Conservation (phyloP, 1,140 invertebrate species). For the Scaptomyza graminum region DNA sequence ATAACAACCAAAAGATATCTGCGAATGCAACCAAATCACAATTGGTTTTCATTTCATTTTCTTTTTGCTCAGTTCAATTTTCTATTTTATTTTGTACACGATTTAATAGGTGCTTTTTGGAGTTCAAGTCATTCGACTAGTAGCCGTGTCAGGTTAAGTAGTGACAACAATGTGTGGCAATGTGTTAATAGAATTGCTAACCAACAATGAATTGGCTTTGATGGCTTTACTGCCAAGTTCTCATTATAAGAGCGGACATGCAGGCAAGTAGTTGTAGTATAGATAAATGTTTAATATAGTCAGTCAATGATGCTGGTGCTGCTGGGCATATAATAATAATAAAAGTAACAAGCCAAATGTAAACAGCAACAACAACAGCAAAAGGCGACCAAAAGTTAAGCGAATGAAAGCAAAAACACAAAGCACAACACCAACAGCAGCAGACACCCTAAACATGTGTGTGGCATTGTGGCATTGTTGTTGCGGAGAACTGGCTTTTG, state of each 20-base stretch:
- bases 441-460: slow-evolving; percentile 22
- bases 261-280: neutral
- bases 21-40: no score
- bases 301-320: no score
- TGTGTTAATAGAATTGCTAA: slow-evolving; percentile 16
- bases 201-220: slow-evolving; percentile 21
- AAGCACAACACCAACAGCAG: slow-evolving; percentile 27
- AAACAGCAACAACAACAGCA: slow-evolving; percentile 60
- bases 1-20: no score
- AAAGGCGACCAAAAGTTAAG: slow-evolving; percentile 62
- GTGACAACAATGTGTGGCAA: slow-evolving; percentile 13
- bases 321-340: slow-evolving; percentile 15
- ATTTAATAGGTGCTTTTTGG: no score
- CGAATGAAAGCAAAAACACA: slow-evolving; percentile 68
- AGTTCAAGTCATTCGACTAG: no score
- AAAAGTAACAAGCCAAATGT: slow-evolving; percentile 45
- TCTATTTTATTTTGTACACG: neutral
- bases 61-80: no score
- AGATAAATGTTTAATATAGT: slow-evolving; percentile 33
- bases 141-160: slow-evolving; percentile 16
- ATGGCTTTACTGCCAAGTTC: slow-evolving; percentile 20
- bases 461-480: slow-evolving; percentile 42
- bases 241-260: slow-evolving; percentile 28
- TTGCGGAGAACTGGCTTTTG: slow-evolving; percentile 46
- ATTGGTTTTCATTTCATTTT: no score